Conservation (phyloP, 2,888 invertebrate species). For the Trichopria drosophilae region DNA sequence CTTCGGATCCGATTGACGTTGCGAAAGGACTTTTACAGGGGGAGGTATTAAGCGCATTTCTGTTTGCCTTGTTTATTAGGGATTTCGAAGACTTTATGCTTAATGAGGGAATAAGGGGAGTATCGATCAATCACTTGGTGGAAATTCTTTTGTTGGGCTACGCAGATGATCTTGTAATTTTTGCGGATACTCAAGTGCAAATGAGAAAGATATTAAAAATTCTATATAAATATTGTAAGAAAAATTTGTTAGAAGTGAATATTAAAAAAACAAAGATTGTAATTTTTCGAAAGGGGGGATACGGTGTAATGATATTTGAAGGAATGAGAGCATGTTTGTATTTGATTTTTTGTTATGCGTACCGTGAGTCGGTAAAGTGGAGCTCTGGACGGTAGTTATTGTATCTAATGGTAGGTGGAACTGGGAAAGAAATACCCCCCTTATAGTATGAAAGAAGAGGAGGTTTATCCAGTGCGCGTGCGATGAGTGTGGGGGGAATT, state of each 20-base stretch:
- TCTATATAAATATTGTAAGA: conserved; percentile 1
- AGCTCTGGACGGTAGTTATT: no score
- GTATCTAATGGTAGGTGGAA: no score
- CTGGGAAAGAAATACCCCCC: no score
- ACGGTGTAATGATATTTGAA: no score
- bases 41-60: background rate
- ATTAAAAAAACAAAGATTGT: conserved; percentile 7
- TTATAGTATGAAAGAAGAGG: no score
- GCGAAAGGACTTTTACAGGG: conserved; percentile 14
- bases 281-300: no score
- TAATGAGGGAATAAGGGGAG: conserved; percentile 3
- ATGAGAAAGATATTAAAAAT: background rate
- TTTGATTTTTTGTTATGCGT: no score
- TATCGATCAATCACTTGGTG: conserved; percentile 4
- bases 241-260: conserved; percentile 1
- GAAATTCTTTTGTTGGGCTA: conserved; percentile 8
- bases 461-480: no score
- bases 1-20: background rate
- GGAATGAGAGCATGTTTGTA: no score
- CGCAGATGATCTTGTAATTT: conserved; percentile 9
- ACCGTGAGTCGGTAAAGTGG: no score
- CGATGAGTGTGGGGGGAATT: no score
- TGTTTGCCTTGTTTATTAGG: conserved; percentile 8
- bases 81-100: conserved; percentile 5
- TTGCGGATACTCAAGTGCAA: background rate